These are phyloP conservation scores for Edolisoma coerulescens DNA, from an alignment of 2,113 vertebrate species.

Conservation along the genomic window DNA sequence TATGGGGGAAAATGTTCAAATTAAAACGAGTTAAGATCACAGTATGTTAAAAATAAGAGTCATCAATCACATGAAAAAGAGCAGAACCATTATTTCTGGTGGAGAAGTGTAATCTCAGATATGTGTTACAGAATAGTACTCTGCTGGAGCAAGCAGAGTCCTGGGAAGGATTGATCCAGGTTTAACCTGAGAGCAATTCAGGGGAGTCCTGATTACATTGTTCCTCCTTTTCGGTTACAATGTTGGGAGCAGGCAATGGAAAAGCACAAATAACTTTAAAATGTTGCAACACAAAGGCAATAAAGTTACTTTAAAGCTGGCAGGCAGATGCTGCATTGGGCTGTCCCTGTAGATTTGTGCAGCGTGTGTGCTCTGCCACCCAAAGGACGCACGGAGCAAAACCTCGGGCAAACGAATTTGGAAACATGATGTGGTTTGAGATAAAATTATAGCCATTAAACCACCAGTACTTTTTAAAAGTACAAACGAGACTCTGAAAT, in stretches of 20 bases:
- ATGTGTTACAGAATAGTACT: neutral
- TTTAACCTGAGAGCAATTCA: too few relatives aligned
- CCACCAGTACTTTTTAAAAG: neutral
- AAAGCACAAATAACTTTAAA: neutral
- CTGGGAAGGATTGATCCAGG: neutral
- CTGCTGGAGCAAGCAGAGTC: neutral
- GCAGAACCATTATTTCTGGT: neutral
- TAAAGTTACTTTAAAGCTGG: neutral
- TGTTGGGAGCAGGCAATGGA: neutral
- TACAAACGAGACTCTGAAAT: neutral
- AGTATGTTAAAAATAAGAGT: conserved; percentile 45
- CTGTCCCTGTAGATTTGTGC: neutral
- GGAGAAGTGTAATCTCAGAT: neutral
- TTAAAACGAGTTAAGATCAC: conserved; percentile 17
- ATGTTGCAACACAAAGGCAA: neutral
- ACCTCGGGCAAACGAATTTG: neutral
- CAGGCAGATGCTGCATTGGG: neutral
- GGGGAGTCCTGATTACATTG: neutral
- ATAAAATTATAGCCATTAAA: neutral
- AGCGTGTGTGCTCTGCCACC: conserved; percentile 57
- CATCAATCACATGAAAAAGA: neutral
- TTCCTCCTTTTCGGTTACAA: neutral
- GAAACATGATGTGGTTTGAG: neutral
- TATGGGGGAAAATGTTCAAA: neutral
- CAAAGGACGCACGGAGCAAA: conserved; percentile 53